Evolutionary conservation across 2,113 vertebrate genomes (phyloP).

Genomic region (Toxotes jaculatrix): DNA sequence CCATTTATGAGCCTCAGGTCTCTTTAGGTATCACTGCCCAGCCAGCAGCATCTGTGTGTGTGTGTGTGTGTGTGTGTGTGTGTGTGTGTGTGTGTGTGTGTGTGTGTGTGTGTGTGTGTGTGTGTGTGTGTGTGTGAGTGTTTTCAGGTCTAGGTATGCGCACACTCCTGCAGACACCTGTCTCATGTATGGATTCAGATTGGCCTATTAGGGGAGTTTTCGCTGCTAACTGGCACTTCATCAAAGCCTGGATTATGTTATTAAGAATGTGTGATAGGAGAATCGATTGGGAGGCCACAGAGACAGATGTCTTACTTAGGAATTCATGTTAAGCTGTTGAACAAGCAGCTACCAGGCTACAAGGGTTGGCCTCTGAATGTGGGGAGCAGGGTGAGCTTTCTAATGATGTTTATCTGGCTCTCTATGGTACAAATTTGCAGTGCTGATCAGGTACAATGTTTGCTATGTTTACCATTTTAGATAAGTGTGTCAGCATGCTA

Average conservation of each 20-base stretch:
- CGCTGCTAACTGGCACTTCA: slow-evolving; percentile 42
- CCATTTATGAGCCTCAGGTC: slow-evolving; percentile 49
- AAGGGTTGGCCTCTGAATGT: slow-evolving; percentile 12
- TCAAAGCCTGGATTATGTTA: slow-evolving; percentile 67
- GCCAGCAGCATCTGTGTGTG: slow-evolving; percentile 15
- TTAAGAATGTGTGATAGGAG: slow-evolving; percentile 62
- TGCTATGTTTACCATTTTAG: too few species aligned
- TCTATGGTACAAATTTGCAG: not conserved
- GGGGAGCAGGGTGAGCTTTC: not conserved
- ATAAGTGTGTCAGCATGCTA: too few species aligned
- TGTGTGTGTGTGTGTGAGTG: too few species aligned
- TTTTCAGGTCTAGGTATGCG: not conserved
- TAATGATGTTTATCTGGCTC: not conserved
- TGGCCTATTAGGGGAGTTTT: slow-evolving; percentile 49
- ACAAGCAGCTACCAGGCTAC: not conserved
- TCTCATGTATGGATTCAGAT: slow-evolving; percentile 40
- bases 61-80: too few species aligned
- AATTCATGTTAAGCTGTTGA: slow-evolving; percentile 50
- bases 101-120: too few species aligned
- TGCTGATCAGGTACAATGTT: too few species aligned
- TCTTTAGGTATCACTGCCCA: slow-evolving; percentile 16
- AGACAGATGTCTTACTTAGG: slow-evolving; percentile 60
- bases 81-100: too few species aligned
- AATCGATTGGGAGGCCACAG: slow-evolving; percentile 63
- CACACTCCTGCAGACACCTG: slow-evolving; percentile 33